phyloP scores from a whole-genome alignment of 2,888 invertebrate genomes.

The Pyrochroa serraticornis region DNA sequence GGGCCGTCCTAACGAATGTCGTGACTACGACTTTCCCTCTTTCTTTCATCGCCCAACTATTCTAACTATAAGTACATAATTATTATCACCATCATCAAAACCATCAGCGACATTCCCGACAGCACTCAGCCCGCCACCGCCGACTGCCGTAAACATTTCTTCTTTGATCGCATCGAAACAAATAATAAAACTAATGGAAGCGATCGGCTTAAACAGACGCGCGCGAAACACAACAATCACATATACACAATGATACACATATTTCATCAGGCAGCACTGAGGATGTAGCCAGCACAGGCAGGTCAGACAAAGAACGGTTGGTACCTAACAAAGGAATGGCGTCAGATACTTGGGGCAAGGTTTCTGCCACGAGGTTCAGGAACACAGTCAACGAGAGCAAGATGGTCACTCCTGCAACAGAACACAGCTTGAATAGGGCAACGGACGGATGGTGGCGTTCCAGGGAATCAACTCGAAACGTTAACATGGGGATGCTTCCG shows the following conservation, averaged over 20 bases:
- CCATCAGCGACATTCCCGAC: constrained; percentile 24
- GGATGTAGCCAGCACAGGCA: constrained; percentile 60
- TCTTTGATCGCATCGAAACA: constrained; percentile 54
- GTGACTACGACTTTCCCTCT: too few relatives aligned
- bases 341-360: constrained; percentile 99
- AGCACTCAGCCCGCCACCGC: constrained; percentile 48
- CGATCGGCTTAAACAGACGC: constrained; percentile 43
- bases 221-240: constrained; percentile 57
- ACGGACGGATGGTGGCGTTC: constrained; percentile 43
- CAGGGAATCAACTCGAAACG: constrained; percentile 14
- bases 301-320: constrained; percentile 61
- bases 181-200: constrained; percentile 34
- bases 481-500: neutral
- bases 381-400: constrained; percentile 99
- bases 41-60: constrained; percentile 13
- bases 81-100: constrained; percentile 40
- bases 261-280: constrained; percentile 58
- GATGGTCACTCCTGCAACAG: constrained; percentile 97
- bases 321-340: constrained; percentile 99
- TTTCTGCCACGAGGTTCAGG: constrained; percentile 99
- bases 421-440: constrained; percentile 65
- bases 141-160: constrained; percentile 57
- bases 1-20: constrained; percentile 40
- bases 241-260: constrained; percentile 58
- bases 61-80: too few relatives aligned